phyloP scores from a whole-genome alignment of 1,140 invertebrate genomes.

The Aphelenchoides fujianensis region DNA sequence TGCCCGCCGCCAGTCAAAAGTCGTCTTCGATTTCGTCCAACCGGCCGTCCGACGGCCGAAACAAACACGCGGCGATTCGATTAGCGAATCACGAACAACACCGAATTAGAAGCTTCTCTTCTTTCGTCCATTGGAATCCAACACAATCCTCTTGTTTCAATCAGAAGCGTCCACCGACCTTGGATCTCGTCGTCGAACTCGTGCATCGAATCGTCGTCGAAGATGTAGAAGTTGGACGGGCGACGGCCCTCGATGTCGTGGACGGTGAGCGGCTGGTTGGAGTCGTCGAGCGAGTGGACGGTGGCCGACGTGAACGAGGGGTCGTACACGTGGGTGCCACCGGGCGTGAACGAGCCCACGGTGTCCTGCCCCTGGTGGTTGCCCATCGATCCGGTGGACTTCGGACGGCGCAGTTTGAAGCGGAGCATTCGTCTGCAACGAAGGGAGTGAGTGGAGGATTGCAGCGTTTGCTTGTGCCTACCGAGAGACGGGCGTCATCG shows the following conservation, averaged over 20 bases:
- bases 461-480: too few species aligned
- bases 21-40: constrained; percentile 2
- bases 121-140: too few species aligned
- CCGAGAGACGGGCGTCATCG: constrained; percentile 39
- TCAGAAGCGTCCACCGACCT: constrained; percentile 25
- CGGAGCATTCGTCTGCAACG: constrained; percentile 32
- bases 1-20: not conserved
- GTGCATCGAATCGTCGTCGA: constrained; percentile 58
- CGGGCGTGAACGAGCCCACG: not conserved
- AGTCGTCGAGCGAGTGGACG: constrained; percentile 53
- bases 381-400: constrained; percentile 49
- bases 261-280: constrained; percentile 23
- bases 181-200: constrained; percentile 59
- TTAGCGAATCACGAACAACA: too few species aligned
- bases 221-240: constrained; percentile 56
- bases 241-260: constrained; percentile 27
- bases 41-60: too few species aligned
- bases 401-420: constrained; percentile 45
- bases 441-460: constrained; percentile 22
- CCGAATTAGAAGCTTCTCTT: too few species aligned
- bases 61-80: too few species aligned
- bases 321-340: constrained; percentile 44
- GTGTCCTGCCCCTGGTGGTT: constrained; percentile 8
- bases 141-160: not conserved
- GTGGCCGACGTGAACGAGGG: constrained; percentile 55